These are phyloP conservation scores for Patagioenas fasciata DNA, from an alignment of 2,113 vertebrate species.

Conservation along the genomic window DNA sequence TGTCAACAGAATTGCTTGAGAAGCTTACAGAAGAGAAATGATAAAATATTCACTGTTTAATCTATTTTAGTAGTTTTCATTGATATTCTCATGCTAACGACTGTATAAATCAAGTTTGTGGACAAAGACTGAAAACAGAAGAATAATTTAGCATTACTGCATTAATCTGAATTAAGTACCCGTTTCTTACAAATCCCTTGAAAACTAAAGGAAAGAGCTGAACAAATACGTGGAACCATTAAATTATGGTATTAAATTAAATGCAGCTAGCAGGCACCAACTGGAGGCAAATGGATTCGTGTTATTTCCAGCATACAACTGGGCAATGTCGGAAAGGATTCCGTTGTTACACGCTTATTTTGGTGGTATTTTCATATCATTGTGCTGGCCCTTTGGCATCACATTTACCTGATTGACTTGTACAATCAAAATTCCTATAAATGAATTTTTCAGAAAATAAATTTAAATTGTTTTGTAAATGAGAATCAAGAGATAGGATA, in stretches of 20 bases:
- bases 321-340: not conserved
- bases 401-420: not conserved
- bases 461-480: too few relatives aligned
- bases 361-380: not conserved
- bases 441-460: not conserved
- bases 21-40: not conserved
- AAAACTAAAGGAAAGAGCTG: not conserved
- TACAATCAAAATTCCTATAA: not conserved
- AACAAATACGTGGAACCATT: not conserved
- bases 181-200: not conserved
- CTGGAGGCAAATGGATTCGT: not conserved
- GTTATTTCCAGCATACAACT: not conserved
- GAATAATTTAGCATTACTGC: not conserved
- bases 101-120: constrained; percentile 1
- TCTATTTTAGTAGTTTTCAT: not conserved
- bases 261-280: not conserved
- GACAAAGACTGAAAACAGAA: not conserved
- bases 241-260: not conserved
- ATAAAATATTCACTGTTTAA: not conserved
- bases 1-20: not conserved
- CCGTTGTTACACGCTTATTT: not conserved
- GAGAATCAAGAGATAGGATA: not conserved
- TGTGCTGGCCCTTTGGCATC: not conserved
- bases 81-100: not conserved
- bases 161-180: not conserved